Evolutionary conservation across 2,113 vertebrate species (phyloP).

Genomic region (Menidia beryllina): DNA sequence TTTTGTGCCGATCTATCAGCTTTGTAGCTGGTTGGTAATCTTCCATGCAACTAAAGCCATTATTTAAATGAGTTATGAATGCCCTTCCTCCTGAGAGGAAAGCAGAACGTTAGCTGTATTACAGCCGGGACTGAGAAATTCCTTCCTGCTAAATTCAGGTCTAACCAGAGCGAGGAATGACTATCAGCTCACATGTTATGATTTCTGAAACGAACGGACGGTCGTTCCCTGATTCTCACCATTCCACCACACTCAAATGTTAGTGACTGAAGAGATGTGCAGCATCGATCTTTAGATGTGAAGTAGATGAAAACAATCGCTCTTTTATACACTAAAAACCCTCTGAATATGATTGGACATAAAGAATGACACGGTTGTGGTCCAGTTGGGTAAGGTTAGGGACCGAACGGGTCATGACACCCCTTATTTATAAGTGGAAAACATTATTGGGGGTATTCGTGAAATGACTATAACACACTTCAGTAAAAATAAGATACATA

Average conservation of each 20-base stretch:
- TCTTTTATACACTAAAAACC: no score
- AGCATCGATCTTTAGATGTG: conserved; percentile 4
- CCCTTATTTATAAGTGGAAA: no score
- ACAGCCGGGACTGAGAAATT: conserved; percentile 8
- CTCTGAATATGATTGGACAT: no score
- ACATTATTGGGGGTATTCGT: no score
- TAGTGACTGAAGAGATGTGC: conserved; percentile 9
- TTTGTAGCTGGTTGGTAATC: no score
- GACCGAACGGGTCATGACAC: no score
- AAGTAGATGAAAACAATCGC: conserved; percentile 4
- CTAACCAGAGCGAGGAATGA: neutral
- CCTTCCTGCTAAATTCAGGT: conserved; percentile 15
- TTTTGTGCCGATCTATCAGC: no score
- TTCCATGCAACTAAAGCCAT: neutral
- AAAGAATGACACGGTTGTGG: no score
- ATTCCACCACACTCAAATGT: conserved; percentile 24
- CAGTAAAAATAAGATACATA: no score
- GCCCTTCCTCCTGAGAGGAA: neutral
- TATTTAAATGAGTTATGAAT: neutral
- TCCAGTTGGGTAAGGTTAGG: no score
- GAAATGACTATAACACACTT: no score
- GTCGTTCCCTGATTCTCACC: conserved; percentile 10
- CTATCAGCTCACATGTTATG: conserved; percentile 30
- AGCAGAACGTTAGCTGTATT: neutral
- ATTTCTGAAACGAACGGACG: conserved; percentile 27